Conservation (phyloP, 2,797 vertebrate genomes). For the Micrastur ruficollis region DNA sequence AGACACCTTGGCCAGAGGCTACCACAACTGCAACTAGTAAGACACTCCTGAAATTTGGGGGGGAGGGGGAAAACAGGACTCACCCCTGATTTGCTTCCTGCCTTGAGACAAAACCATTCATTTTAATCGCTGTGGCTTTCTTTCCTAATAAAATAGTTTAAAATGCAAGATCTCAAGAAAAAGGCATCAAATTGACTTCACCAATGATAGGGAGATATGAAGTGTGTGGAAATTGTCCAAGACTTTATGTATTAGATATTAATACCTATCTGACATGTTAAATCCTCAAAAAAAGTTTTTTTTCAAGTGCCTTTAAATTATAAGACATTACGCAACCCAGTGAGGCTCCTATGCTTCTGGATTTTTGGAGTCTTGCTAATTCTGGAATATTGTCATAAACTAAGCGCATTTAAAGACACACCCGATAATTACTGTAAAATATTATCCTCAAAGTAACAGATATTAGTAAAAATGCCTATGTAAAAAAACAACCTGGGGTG, state of each 20-base stretch:
- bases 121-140: background rate
- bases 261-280: background rate
- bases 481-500: background rate
- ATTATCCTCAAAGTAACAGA: background rate
- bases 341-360: background rate
- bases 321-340: background rate
- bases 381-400: background rate
- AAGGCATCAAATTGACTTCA: background rate
- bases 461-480: background rate
- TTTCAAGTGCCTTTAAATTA: background rate
- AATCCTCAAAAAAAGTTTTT: background rate
- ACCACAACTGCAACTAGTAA: background rate
- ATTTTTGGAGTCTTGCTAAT: background rate
- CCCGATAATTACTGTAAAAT: slow-evolving; percentile 25
- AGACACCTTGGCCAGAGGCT: background rate
- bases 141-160: background rate
- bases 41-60: too few relatives aligned
- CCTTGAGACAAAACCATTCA: background rate
- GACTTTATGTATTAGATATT: too few relatives aligned
- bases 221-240: background rate
- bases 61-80: background rate
- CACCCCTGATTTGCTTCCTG: background rate
- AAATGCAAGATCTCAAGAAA: background rate
- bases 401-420: background rate
- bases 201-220: too few relatives aligned